These are phyloP conservation scores for Ameiurus melas DNA, from an alignment of 2,113 vertebrate genomes.

Conservation along the genomic window DNA sequence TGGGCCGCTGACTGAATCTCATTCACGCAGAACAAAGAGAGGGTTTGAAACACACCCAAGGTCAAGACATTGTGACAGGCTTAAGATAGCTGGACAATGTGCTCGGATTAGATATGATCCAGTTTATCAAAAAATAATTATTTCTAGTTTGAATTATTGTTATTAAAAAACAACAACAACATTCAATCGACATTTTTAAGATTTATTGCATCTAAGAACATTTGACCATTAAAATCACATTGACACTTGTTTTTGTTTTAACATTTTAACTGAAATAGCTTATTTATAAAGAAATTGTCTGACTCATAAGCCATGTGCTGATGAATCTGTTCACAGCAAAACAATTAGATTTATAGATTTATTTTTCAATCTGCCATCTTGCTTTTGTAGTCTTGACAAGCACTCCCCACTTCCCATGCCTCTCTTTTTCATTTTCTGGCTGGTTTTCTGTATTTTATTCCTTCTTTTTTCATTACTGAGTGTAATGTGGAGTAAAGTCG, in stretches of 20 bases:
- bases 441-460: constrained; percentile 42
- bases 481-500: constrained; percentile 26
- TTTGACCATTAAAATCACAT: background rate
- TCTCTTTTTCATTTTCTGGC: constrained; percentile 5
- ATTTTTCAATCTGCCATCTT: constrained; percentile 22
- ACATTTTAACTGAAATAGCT: background rate
- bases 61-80: background rate
- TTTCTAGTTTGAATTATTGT: background rate
- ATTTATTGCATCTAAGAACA: background rate
- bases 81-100: background rate
- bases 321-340: background rate
- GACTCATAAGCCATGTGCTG: background rate
- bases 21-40: background rate
- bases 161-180: no score
- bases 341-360: constrained; percentile 3
- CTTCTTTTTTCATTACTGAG: constrained; percentile 53
- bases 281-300: background rate
- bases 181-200: background rate
- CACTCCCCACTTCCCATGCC: constrained; percentile 7
- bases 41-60: constrained; percentile 11
- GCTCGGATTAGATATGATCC: background rate
- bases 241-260: background rate
- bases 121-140: background rate
- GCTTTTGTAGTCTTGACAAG: background rate
- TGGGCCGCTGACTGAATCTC: background rate